Base-by-base conservation (phyloP, 2,888 invertebrate species). In the Drosophila hawaiiensis region DNA sequence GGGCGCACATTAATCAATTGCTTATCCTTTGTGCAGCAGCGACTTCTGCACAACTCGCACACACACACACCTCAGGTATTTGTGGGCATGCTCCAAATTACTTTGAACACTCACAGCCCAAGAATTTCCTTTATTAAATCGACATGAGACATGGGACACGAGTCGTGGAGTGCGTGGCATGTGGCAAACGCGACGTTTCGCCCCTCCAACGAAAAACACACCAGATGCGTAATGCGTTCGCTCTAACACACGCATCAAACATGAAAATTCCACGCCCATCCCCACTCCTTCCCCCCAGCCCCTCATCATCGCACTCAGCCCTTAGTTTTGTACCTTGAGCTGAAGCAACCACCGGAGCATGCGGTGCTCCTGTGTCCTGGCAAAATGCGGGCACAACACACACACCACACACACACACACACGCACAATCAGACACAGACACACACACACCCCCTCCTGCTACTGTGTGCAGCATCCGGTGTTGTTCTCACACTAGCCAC, bases 91-190 rank as follows among this genome's bases (percentile, higher is more conserved):
- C 87, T 90, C 78, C 90, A 88, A 88, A 88, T 88, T 91, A 90
- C 89, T 90, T 84, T 90, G 90, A 88, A 80, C 90, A 90, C 89
- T 71, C 68, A 71, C 56, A 55, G 56, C 39, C 78, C 71, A 72
- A 84, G 87, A 88, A 88, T 88, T 87, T 91, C 81, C 83, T 91
- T 91, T 88, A 88, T 88, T 88, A 91, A 90, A 90, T 91, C 86
- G 89, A 91, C 77, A 73, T 68, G 75, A 47, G 73, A 78, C 72
- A 68, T 65, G 68, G 68, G 68, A 69, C 61, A 73, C 69, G 76
- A 72, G 75, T 69, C 61, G 69, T 71, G 73, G 31, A 53, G 68
- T 37, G 68, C 54, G 80, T 75, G 73, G 73, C 76, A 82, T 79
- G 83, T 69, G 83, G 82, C 80, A 82, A 82, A 39, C 71, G 82